Base-by-base conservation (phyloP, 2,113 vertebrate genomes). In the Lates calcarifer region DNA sequence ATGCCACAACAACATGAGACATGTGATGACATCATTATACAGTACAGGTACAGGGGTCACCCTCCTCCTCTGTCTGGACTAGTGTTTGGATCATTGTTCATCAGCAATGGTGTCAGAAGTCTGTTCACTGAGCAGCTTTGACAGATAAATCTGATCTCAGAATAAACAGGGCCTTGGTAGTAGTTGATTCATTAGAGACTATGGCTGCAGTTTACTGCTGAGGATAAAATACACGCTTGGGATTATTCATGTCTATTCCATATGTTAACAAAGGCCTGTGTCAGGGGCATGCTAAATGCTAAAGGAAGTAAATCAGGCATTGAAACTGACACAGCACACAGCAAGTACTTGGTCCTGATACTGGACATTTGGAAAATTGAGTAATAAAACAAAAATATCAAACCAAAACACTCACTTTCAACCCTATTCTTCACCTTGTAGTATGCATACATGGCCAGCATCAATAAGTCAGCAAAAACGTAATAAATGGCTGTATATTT, bases 401-500 rank as follows among this genome's bases (percentile, higher is more conserved):
- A 37, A 68, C 2, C 39, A 29, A 47, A 26, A 35, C 1, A 87
- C 92, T 92, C 45, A 92, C 91, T 53, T 58, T 87, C 53, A 68
- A 0, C 12, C 57, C 2, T 86, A 89, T 97, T 96, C 93, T 85
- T 97, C 24, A 88, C 11, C 85, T 96, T 97, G 95, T 97, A 99
- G 85, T 98, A 96, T 8, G 77, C 47, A 87, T 97, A 99, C 70
- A 99, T 87, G 0, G 86, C 77, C 18, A 99, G 87, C 96, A 99
- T 99, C 61, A 95, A 2, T 80, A 97, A 6, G 88, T 99, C 98
- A 0, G 97, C 96, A 2, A 96, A 0, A 37, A 99, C 96, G 0
- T 99, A 99, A 89, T 99, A 99, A 70, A 98, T 31, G 0, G 98
- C 98, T 0, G 98, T 99, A 90, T 99, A 99, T 11, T 92, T 96